A percentile compares a stretch with the other conserved stretches of the same genome.
phyloP scores from a whole-genome alignment of 2,797 vertebrate genomes.

The Hoplostethus mediterraneus region DNA sequence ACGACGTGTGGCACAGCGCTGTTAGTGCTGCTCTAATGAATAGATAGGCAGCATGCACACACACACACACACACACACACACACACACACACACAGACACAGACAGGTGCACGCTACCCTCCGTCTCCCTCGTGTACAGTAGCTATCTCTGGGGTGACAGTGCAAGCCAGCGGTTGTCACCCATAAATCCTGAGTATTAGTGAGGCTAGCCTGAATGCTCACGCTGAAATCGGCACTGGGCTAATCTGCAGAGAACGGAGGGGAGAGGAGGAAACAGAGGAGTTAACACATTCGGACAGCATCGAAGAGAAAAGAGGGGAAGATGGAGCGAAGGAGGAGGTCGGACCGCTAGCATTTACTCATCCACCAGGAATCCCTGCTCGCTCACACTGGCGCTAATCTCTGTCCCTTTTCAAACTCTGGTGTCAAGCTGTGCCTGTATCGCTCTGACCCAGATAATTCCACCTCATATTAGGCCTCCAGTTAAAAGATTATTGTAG shows the following conservation, averaged over 20 bases:
- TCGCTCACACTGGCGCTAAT: constrained; percentile 47
- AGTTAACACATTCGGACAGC: constrained; percentile 37
- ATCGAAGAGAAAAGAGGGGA: background rate
- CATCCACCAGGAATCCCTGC: constrained; percentile 45
- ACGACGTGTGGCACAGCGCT: constrained; percentile 44
- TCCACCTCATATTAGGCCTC: constrained; percentile 47
- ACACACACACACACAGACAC: constrained; percentile 17
- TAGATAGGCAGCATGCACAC: constrained; percentile 33
- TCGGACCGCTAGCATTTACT: constrained; percentile 40
- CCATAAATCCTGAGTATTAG: constrained; percentile 71
- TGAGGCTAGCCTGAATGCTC: constrained; percentile 56
- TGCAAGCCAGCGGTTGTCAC: constrained; percentile 69
- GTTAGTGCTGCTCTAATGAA: constrained; percentile 43
- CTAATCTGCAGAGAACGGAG: constrained; percentile 49
- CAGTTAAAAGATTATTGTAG: constrained; percentile 42
- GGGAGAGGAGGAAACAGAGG: constrained; percentile 41
- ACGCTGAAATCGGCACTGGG: constrained; percentile 36
- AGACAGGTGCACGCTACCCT: constrained; percentile 16
- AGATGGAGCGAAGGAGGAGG: constrained; percentile 33
- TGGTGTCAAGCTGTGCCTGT: constrained; percentile 42
- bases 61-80: constrained; percentile 16
- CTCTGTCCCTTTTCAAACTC: constrained; percentile 43
- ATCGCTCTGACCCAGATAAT: constrained; percentile 53
- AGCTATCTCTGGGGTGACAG: constrained; percentile 70
- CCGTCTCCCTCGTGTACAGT: constrained; percentile 33